Base-by-base conservation (phyloP, 2,888 invertebrate species). In the Eledona agricola region DNA sequence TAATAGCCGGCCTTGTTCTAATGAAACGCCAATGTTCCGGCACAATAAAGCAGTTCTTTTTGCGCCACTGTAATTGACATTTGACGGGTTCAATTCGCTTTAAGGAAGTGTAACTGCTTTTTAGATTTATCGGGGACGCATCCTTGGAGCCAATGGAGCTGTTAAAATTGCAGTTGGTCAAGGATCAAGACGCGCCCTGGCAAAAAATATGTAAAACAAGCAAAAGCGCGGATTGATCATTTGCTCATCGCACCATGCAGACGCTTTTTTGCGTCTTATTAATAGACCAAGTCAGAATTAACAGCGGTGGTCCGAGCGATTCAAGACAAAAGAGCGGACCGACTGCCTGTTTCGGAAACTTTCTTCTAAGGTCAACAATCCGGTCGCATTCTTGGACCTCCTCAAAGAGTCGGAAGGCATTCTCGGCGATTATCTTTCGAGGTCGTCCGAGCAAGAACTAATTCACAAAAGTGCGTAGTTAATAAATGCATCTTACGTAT, bases 401-500 rank as follows among this genome's bases (percentile, higher is more conserved):
- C 11, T 16, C 40, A 29, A 38, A 25, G 26, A 38, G 17, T 28
- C 26, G 42, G 42, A 43, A 43, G 35, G 20, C 26, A 47, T 47
- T 37, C 47, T 11, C 25, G 22, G 16, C 47, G 47, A 47, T 47
- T 26, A 35, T 45, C 32, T 23, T 26, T 47, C 35, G 37, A 47
- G 35, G 47, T 12, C 37, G 20, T 12, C 6, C 11, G 7, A 34
- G 32, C 32, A 46, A 45, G 22, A 45, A 25, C 34, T 42, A 50
- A 50, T 50, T 50, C 50, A 26, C 4, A 16, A 20, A 19, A 42
- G 42, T 50, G 50, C 50, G 50, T 50, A 29, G 50, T 50, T 50
- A 50, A 50, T 50, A 50, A 50, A 50, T 50, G 50, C 50, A 50
- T 50, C 50, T 50, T 50, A 50, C 50, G 50, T 50, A 50, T 50